A percentile compares a stretch with the other conserved stretches of the same genome.
Evolutionary conservation across 2,888 invertebrate species (phyloP).

Genomic region (Apamea sordens): DNA sequence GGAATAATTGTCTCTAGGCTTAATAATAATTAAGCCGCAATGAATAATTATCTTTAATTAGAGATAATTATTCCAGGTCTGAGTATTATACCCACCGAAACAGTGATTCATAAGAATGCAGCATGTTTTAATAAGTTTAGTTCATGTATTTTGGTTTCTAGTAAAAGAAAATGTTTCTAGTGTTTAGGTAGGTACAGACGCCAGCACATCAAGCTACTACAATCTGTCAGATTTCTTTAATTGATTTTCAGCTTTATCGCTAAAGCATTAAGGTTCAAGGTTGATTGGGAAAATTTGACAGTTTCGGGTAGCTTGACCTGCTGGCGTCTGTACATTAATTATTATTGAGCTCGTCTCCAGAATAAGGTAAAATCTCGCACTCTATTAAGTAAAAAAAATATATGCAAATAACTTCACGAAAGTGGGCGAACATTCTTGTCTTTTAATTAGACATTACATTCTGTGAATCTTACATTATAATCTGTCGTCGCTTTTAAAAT

Average conservation of each 20-base stretch:
- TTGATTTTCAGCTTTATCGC: no score
- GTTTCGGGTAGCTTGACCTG: no score
- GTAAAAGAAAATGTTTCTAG: background rate
- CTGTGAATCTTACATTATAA: slow-evolving; percentile 18
- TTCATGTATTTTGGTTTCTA: background rate
- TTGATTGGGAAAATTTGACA: no score
- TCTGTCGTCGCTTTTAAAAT: slow-evolving; percentile 25
- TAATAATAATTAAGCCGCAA: no score
- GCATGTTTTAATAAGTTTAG: background rate
- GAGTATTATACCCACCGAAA: background rate
- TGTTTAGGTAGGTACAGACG: slow-evolving; percentile 2
- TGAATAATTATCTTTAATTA: background rate
- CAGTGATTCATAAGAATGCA: background rate
- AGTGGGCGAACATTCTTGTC: slow-evolving; percentile 4
- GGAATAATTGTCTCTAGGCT: no score
- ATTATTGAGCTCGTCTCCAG: slow-evolving; percentile 15
- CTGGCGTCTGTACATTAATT: no score
- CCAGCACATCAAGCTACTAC: no score
- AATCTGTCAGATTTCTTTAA: no score
- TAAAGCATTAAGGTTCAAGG: no score
- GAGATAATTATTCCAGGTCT: no score
- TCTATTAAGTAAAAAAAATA: slow-evolving; percentile 18
- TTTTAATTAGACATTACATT: slow-evolving; percentile 21
- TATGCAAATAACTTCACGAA: slow-evolving; percentile 15
- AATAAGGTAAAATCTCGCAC: slow-evolving; percentile 16